Percentiles rank a stretch among this genome's conserved stretches.
Conservation (phyloP, 2,888 invertebrate species). For the Nomada ferruginata region DNA sequence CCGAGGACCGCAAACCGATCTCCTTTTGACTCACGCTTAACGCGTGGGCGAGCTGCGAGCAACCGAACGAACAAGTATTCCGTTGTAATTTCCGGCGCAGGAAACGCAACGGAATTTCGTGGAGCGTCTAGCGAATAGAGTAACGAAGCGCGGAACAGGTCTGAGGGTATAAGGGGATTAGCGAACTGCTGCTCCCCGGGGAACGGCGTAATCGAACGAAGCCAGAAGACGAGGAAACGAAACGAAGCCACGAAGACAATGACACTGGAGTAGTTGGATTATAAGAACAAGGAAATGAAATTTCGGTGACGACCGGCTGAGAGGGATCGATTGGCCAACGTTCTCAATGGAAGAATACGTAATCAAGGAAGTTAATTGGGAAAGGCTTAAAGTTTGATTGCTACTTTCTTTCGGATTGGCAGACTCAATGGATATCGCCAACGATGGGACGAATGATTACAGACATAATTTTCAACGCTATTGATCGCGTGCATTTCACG, state of each 20-base stretch:
- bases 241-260: slow-evolving; percentile 56
- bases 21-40: slow-evolving; percentile 1
- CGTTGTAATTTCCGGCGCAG: slow-evolving; percentile 63
- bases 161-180: slow-evolving; percentile 42
- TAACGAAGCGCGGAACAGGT: not conserved
- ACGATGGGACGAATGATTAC: no score
- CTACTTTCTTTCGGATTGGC: slow-evolving; percentile 6
- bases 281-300: slow-evolving; percentile 46
- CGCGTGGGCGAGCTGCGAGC: not conserved
- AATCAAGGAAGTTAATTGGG: slow-evolving; percentile 48
- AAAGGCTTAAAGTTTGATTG: slow-evolving; percentile 26
- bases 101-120: slow-evolving; percentile 62
- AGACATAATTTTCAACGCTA: no score
- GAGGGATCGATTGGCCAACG: slow-evolving; percentile 47
- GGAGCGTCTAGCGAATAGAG: slow-evolving; percentile 16
- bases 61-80: slow-evolving; percentile 33
- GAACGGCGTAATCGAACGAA: slow-evolving; percentile 52
- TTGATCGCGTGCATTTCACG: no score
- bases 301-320: slow-evolving; percentile 48
- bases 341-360: slow-evolving; percentile 29
- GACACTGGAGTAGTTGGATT: slow-evolving; percentile 50
- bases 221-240: slow-evolving; percentile 47
- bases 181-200: slow-evolving; percentile 22
- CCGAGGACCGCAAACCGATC: slow-evolving; percentile 4
- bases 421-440: not conserved